Conservation (phyloP, 1,140 invertebrate genomes). For the Planococcus citri region DNA sequence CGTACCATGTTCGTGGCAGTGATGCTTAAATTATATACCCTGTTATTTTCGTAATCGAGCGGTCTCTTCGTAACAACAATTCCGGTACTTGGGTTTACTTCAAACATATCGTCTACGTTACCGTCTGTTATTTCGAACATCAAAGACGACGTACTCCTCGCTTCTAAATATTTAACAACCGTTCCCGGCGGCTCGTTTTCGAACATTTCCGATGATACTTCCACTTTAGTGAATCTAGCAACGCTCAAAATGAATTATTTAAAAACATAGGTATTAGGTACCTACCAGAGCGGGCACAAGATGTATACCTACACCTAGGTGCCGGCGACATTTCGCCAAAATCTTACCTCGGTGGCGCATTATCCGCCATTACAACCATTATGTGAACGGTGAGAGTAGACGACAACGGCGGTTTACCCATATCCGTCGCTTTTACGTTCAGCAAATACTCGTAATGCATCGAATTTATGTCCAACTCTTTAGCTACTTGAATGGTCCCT, state of each 20-base stretch:
- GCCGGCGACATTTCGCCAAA: not conserved
- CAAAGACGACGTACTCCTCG: conserved; percentile 61
- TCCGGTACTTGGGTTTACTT: conserved; percentile 73
- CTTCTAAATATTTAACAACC: conserved; percentile 62
- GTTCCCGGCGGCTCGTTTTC: conserved; percentile 70
- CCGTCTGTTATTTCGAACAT: conserved; percentile 71
- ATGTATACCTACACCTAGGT: too few relatives aligned
- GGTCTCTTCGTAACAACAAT: conserved; percentile 56
- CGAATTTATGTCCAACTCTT: conserved; percentile 54
- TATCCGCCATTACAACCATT: conserved; percentile 73
- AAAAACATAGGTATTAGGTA: too few relatives aligned
- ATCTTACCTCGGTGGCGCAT: conserved; percentile 59
- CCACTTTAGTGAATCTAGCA: conserved; percentile 44
- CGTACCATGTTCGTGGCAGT: conserved; percentile 73
- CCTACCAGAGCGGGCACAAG: too few relatives aligned
- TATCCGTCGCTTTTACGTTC: conserved; percentile 65
- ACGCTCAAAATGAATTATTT: not conserved
- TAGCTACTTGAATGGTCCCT: conserved; percentile 60
- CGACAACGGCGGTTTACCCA: conserved; percentile 57
- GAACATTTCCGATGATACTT: conserved; percentile 61
- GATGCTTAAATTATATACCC: conserved; percentile 71
- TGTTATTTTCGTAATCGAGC: conserved; percentile 64
- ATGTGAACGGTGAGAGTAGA: conserved; percentile 73
- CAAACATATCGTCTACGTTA: conserved; percentile 59
- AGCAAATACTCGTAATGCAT: conserved; percentile 64